phyloP scores from a whole-genome alignment of 2,113 vertebrate genomes.

The Cheirogaleus medius region DNA sequence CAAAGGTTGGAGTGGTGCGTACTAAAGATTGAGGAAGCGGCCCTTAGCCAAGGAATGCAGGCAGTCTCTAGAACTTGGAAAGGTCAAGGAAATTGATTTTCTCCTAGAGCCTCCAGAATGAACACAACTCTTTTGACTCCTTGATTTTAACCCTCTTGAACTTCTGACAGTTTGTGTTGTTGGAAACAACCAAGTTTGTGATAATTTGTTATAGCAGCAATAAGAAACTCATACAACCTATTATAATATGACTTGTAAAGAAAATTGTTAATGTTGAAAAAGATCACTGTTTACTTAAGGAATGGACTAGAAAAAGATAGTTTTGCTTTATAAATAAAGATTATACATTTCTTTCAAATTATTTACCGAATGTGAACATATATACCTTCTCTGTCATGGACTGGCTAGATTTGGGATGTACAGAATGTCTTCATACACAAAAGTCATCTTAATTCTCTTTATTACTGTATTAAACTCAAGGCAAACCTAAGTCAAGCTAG shows the following conservation, averaged over 20 bases:
- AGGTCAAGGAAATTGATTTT: background rate
- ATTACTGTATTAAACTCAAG: background rate
- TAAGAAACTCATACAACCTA: background rate
- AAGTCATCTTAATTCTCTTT: background rate
- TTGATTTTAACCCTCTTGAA: background rate
- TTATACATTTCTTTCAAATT: background rate
- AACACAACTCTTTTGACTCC: background rate
- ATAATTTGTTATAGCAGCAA: background rate
- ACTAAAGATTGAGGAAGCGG: background rate
- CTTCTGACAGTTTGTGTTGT: background rate
- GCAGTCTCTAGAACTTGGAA: background rate
- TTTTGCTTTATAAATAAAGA: background rate
- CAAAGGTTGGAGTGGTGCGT: rapidly evolving
- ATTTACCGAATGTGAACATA: background rate
- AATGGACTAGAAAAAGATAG: background rate
- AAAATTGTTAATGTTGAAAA: background rate
- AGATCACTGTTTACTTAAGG: background rate
- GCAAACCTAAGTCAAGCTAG: background rate
- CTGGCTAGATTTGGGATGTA: background rate
- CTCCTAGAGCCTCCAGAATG: background rate
- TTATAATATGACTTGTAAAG: background rate
- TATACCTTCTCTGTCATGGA: background rate
- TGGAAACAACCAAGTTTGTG: background rate
- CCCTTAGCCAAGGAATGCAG: background rate
- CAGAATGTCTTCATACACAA: background rate